Conservation (phyloP, 92 coral and sea anemone genomes). For the Hydrozoanthus gracilis region DNA sequence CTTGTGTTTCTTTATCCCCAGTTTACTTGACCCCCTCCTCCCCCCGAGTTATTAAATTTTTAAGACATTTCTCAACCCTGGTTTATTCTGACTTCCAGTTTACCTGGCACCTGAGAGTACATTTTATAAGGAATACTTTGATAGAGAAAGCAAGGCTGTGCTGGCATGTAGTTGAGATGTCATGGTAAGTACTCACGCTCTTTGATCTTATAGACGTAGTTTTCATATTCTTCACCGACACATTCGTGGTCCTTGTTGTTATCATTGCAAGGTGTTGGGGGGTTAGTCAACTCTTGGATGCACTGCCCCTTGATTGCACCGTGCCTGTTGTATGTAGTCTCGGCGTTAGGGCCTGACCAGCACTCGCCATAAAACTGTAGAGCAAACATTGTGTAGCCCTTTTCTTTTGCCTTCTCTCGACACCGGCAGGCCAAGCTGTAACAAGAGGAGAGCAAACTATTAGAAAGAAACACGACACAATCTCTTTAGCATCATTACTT, state of each 20-base stretch:
- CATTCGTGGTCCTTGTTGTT: slow-evolving; percentile 17
- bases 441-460: background rate
- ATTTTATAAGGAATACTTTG: too few relatives aligned
- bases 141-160: too few relatives aligned
- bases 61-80: too few relatives aligned
- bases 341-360: slow-evolving; percentile 35
- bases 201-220: slow-evolving; percentile 29
- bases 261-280: slow-evolving; percentile 5
- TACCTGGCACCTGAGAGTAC: too few relatives aligned
- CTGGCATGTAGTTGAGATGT: too few relatives aligned
- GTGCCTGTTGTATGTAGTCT: slow-evolving; percentile 22
- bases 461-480: too few relatives aligned
- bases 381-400: slow-evolving; percentile 19
- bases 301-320: slow-evolving; percentile 12
- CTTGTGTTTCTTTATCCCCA: too few relatives aligned
- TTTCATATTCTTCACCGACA: background rate
- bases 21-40: too few relatives aligned
- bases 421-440: slow-evolving; percentile 38
- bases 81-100: too few relatives aligned
- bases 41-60: too few relatives aligned
- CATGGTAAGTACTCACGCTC: slow-evolving; percentile 1
- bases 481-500: too few relatives aligned
- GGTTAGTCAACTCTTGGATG: slow-evolving; percentile 13
- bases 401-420: slow-evolving; percentile 21
- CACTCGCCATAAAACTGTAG: slow-evolving; percentile 29